phyloP scores from a whole-genome alignment of 1,140 invertebrate genomes.

The Belonocnema kinseyi region DNA sequence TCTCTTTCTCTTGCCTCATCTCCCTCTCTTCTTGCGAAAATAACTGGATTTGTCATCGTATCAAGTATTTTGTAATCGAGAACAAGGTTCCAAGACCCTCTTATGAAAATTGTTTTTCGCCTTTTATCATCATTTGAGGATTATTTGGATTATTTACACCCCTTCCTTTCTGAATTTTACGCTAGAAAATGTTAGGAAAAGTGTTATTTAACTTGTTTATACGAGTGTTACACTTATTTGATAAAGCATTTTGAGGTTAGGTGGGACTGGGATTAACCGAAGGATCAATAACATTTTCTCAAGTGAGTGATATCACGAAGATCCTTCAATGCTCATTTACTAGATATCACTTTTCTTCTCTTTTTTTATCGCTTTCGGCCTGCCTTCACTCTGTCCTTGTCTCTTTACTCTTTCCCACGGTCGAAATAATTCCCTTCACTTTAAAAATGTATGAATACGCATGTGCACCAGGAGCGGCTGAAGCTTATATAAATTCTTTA shows the following conservation, averaged over 20 bases:
- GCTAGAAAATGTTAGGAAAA: too few relatives aligned
- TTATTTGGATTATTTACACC: not conserved
- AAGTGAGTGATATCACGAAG: not conserved
- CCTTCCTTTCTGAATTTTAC: not conserved
- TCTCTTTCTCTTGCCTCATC: constrained; percentile 28
- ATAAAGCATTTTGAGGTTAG: not conserved
- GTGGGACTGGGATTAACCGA: not conserved
- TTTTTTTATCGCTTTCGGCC: not conserved
- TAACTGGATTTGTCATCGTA: constrained; percentile 14
- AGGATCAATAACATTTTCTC: not conserved
- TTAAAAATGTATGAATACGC: not conserved
- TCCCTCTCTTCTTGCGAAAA: constrained; percentile 2
- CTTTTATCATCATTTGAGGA: not conserved
- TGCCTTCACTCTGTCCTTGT: constrained; percentile 9
- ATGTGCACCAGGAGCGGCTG: not conserved
- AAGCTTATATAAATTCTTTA: not conserved
- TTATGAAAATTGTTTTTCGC: not conserved
- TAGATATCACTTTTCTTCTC: not conserved
- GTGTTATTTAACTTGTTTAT: not conserved
- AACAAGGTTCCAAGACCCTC: not conserved
- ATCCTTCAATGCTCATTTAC: not conserved
- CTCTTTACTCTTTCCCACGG: constrained; percentile 15
- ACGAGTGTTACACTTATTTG: not conserved
- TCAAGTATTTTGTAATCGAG: not conserved
- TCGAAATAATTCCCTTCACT: constrained; percentile 5